phyloP scores from a whole-genome alignment of 2,888 invertebrate species.

The Podotricha telesiphe region DNA sequence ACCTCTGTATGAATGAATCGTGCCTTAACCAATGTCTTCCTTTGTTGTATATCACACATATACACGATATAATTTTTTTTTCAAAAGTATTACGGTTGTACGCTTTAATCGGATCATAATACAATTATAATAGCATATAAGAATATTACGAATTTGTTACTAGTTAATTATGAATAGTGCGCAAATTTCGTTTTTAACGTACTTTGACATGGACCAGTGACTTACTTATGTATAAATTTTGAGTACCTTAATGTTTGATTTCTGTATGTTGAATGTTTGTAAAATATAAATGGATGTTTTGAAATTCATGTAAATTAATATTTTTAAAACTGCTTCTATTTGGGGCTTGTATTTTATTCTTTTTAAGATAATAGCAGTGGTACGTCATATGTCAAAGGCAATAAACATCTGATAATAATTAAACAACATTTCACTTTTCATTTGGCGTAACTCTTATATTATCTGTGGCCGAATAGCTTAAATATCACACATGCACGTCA shows the following conservation, averaged over 20 bases:
- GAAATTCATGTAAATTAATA: no score
- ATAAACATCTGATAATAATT: neutral
- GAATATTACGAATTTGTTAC: slow-evolving; percentile 53
- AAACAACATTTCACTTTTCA: slow-evolving; percentile 26
- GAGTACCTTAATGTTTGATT: slow-evolving; percentile 32
- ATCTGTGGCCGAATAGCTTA: slow-evolving; percentile 9
- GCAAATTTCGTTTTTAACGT: slow-evolving; percentile 59
- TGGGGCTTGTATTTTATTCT: neutral
- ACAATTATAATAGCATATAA: slow-evolving; percentile 48
- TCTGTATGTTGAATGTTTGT: slow-evolving; percentile 21
- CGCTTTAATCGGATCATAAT: slow-evolving; percentile 75
- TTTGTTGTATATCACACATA: slow-evolving; percentile 42
- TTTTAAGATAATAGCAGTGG: slow-evolving; percentile 18
- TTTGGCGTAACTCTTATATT: slow-evolving; percentile 37
- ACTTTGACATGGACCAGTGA: slow-evolving; percentile 53
- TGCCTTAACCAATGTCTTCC: slow-evolving; percentile 75
- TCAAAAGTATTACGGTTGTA: slow-evolving; percentile 78
- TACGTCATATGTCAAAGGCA: slow-evolving; percentile 33
- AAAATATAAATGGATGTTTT: neutral
- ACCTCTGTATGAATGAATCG: slow-evolving; percentile 47
- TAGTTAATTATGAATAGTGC: slow-evolving; percentile 29
- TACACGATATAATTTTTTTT: slow-evolving; percentile 43
- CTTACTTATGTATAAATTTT: slow-evolving; percentile 44
- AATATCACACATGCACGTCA: neutral
- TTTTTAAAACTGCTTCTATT: neutral